phyloP scores from a whole-genome alignment of 2,113 vertebrate genomes.

The Salvelinus namaycush region DNA sequence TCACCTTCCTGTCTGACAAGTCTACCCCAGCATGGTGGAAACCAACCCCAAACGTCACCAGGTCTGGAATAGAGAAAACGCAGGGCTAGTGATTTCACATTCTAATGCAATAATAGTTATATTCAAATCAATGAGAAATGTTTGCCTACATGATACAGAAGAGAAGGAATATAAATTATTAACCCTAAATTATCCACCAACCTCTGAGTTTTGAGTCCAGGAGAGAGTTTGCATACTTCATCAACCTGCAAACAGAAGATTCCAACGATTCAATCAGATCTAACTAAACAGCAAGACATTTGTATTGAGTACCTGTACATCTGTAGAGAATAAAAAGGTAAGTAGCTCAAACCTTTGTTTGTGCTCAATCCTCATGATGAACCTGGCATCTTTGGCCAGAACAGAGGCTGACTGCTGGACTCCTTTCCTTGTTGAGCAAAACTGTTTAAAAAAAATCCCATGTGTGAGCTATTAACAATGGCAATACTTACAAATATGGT shows the following conservation, averaged over 20 bases:
- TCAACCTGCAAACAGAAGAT: constrained; percentile 76
- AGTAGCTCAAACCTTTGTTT: constrained; percentile 83
- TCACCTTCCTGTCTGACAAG: constrained; percentile 86
- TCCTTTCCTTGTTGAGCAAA: constrained; percentile 97
- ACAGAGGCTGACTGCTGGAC: constrained; percentile 90
- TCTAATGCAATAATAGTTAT: background rate
- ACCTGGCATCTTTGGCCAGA: constrained; percentile 89
- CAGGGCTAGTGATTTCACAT: background rate
- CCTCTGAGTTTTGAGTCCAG: constrained; percentile 91
- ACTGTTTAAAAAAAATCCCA: constrained; percentile 72
- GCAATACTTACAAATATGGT: background rate
- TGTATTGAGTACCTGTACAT: background rate
- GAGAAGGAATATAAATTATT: background rate
- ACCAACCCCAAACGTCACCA: constrained; percentile 84
- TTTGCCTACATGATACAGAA: background rate
- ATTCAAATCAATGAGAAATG: background rate
- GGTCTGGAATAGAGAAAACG: constrained; percentile 74
- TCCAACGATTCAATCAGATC: background rate
- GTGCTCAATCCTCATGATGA: constrained; percentile 86
- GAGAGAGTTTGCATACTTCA: constrained; percentile 81
- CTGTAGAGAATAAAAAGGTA: constrained; percentile 12
- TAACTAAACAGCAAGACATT: background rate
- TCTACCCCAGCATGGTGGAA: constrained; percentile 96
- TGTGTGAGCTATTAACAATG: background rate
- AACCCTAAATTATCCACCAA: background rate